Evolutionary conservation across 2,113 vertebrate species (phyloP).

Genomic region (Nibea coibor): DNA sequence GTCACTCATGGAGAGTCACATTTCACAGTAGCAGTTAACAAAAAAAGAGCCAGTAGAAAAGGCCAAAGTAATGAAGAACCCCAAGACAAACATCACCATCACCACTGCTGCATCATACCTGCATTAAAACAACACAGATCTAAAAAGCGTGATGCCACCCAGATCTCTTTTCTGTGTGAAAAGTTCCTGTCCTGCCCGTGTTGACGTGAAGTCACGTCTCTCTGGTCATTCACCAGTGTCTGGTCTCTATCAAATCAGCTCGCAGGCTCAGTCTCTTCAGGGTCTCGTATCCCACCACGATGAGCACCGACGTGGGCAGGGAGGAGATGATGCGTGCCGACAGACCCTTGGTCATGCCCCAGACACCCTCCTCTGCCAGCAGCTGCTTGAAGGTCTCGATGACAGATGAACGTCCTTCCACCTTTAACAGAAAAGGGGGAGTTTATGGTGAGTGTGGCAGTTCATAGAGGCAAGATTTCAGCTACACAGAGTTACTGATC

Average conservation of each 20-base stretch:
- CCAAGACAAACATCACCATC: slow-evolving; percentile 3
- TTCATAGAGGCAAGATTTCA: too few relatives aligned
- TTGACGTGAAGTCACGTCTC: not conserved
- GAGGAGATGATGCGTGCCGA: slow-evolving; percentile 95
- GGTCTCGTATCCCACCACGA: slow-evolving; percentile 96
- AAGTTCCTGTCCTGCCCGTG: not conserved
- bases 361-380: slow-evolving; percentile 91
- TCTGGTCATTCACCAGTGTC: slow-evolving; percentile 89
- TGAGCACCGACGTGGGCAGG: slow-evolving; percentile 92
- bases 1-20: not conserved
- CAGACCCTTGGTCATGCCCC: slow-evolving; percentile 94
- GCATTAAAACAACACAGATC: not conserved
- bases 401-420: slow-evolving; percentile 93
- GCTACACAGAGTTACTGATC: too few relatives aligned
- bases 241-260: slow-evolving; percentile 90
- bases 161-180: not conserved
- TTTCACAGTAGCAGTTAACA: not conserved
- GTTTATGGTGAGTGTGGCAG: too few relatives aligned
- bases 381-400: slow-evolving; percentile 92
- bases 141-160: not conserved
- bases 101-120: not conserved
- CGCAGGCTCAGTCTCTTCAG: slow-evolving; percentile 97
- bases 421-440: slow-evolving; percentile 79
- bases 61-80: not conserved
- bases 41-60: not conserved